These are phyloP conservation scores for Pseudomyrmex pallidus DNA, from an alignment of 1,140 invertebrate species.

Conservation along the genomic window DNA sequence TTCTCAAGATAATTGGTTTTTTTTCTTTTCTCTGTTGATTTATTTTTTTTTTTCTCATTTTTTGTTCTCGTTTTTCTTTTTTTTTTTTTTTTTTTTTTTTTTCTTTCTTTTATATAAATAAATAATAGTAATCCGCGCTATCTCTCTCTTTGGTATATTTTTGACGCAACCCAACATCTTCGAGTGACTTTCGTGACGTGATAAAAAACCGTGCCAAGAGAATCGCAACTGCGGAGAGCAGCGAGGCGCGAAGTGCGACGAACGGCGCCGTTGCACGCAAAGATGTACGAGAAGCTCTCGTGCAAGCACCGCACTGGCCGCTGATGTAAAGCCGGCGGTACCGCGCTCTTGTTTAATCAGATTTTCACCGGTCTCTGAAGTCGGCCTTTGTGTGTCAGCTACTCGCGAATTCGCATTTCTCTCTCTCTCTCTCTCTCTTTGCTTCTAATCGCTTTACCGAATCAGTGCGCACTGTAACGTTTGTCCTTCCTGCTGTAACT, in stretches of 20 bases:
- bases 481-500: background rate
- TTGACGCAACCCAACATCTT: background rate
- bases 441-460: background rate
- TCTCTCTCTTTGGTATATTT: background rate
- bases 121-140: background rate
- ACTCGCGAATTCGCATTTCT: conserved; percentile 17
- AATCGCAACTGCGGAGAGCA: background rate
- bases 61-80: too few relatives aligned
- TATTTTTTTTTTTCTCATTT: too few relatives aligned
- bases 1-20: background rate
- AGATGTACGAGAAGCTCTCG: conserved; percentile 62
- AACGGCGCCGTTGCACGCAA: background rate
- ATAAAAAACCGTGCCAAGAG: conserved; percentile 4
- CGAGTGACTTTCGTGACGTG: background rate
- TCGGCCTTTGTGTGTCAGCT: conserved; percentile 60
- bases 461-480: background rate
- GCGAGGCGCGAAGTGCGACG: conserved; percentile 10
- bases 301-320: conserved; percentile 51
- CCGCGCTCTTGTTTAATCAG: conserved; percentile 69
- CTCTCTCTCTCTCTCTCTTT: background rate
- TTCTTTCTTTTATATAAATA: background rate
- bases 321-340: conserved; percentile 52
- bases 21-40: background rate
- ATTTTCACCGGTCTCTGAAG: conserved; percentile 63
- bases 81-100: too few relatives aligned